Base-by-base conservation (phyloP, 2,888 invertebrate genomes). In the Protodeltote pygarga region DNA sequence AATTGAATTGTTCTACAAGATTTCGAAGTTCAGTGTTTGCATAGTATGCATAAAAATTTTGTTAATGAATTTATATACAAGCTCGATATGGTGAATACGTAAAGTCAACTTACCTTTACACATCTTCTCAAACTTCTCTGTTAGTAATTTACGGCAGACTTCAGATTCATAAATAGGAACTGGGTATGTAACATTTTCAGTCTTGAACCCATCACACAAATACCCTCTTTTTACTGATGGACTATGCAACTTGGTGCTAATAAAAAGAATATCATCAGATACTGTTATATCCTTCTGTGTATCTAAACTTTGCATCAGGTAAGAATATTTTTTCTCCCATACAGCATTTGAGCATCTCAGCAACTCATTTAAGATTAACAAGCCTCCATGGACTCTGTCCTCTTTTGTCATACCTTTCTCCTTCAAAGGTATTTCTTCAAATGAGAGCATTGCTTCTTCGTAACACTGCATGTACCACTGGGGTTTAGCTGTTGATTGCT, bases 381-480 rank as follows among this genome's bases (percentile, higher is more conserved):
- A 90, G 0, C 98, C 97, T 17, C 98, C 98, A 81, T 99, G 99
- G 11, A 97, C 95, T 78, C 96, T 94, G 79, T 99, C 99, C 71
- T 99, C 99, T 61, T 95, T 94, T 2, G 95, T 95, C 41, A 95
- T 94, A 50, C 96, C 96, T 79, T 96, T 95, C 75, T 97, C 96
- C 81, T 95, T 94, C 20, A 81, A 65, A 24, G 88, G 81, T 38
- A 88, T 71, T 27, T 96, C 95, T 70, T 96, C 96, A 80, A 97
- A 96, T 14, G 96, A 95, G 39, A 93, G 93, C 71, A 95, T 95
- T 1, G 97, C 97, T 84, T 98, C 98, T 58, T 98, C 97, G 83
- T 97, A 98, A 76, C 98, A 98, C 71, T 97, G 96, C 79, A 96
- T 97, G 81, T 97, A 97, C 98, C 98, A 98, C 65, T 95, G 95